These are phyloP conservation scores for Pampus argenteus DNA, from an alignment of 2,797 vertebrate genomes.

Conservation along the genomic window DNA sequence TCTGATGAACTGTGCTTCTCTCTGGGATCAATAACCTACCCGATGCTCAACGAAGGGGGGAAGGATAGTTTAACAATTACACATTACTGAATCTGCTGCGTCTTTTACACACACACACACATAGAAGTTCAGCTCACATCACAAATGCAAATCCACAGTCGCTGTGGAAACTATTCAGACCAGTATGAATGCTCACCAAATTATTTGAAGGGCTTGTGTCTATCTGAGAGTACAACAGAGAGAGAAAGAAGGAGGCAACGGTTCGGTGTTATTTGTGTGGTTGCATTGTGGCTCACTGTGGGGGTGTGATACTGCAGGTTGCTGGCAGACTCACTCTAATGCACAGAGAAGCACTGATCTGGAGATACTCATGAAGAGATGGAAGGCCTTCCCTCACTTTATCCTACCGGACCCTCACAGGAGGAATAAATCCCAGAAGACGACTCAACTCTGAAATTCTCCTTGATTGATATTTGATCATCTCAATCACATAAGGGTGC, in stretches of 20 bases:
- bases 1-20: constrained; percentile 36
- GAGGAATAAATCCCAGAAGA: not conserved
- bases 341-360: constrained; percentile 45
- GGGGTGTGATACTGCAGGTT: constrained; percentile 78
- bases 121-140: constrained; percentile 14
- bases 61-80: constrained; percentile 24
- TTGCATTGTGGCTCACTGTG: constrained; percentile 68
- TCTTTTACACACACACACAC: constrained; percentile 25
- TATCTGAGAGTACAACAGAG: constrained; percentile 48
- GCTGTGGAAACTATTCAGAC: constrained; percentile 75
- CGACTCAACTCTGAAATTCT: constrained; percentile 10
- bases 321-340: constrained; percentile 60
- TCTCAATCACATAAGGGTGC: not conserved
- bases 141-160: constrained; percentile 47
- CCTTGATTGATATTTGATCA: constrained; percentile 4
- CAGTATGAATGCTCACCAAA: constrained; percentile 53
- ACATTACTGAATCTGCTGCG: constrained; percentile 23
- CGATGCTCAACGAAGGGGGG: not conserved
- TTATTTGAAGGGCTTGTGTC: constrained; percentile 68
- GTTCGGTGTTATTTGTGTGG: constrained; percentile 65
- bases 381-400: constrained; percentile 33
- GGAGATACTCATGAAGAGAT: constrained; percentile 39
- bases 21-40: constrained; percentile 45
- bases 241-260: constrained; percentile 38
- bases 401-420: constrained; percentile 3